Evolutionary conservation across 1,140 invertebrate genomes (phyloP).

Genomic region (Drosophila suzukii): DNA sequence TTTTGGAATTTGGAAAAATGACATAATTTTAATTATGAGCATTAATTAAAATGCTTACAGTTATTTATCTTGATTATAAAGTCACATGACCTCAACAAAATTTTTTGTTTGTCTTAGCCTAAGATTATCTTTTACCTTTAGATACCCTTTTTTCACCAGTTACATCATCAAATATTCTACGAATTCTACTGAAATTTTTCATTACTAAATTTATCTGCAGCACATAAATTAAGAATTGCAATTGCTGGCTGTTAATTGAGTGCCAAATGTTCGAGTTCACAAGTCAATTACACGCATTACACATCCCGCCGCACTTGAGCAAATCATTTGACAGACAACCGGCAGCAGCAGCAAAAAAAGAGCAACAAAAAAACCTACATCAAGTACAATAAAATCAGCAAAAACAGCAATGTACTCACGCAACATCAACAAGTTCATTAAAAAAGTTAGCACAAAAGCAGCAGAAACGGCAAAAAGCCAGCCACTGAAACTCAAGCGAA

Average conservation of each 20-base stretch:
- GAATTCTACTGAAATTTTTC: background rate
- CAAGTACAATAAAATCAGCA: constrained; percentile 19
- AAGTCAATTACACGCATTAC: constrained; percentile 59
- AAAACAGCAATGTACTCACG: constrained; percentile 26
- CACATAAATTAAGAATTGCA: constrained; percentile 29
- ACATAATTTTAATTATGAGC: too few relatives aligned
- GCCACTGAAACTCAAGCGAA: constrained; percentile 62
- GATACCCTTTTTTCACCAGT: too few relatives aligned
- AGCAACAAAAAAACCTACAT: constrained; percentile 12
- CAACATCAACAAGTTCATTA: constrained; percentile 79
- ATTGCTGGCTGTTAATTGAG: constrained; percentile 54
- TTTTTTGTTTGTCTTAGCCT: background rate
- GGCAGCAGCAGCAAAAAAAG: constrained; percentile 35
- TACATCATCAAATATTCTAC: constrained; percentile 1
- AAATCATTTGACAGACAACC: constrained; percentile 64
- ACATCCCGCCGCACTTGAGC: constrained; percentile 45
- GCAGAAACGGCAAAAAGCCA: constrained; percentile 39
- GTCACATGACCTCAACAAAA: too few relatives aligned
- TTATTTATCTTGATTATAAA: background rate
- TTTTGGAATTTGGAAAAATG: too few relatives aligned
- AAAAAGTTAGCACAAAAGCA: constrained; percentile 54
- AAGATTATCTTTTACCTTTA: too few relatives aligned
- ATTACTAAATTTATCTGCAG: background rate
- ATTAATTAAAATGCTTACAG: background rate
- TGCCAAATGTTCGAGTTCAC: constrained; percentile 56